Evolutionary conservation across 2,113 vertebrate species (phyloP).

Genomic region (Prietella phreatophila): DNA sequence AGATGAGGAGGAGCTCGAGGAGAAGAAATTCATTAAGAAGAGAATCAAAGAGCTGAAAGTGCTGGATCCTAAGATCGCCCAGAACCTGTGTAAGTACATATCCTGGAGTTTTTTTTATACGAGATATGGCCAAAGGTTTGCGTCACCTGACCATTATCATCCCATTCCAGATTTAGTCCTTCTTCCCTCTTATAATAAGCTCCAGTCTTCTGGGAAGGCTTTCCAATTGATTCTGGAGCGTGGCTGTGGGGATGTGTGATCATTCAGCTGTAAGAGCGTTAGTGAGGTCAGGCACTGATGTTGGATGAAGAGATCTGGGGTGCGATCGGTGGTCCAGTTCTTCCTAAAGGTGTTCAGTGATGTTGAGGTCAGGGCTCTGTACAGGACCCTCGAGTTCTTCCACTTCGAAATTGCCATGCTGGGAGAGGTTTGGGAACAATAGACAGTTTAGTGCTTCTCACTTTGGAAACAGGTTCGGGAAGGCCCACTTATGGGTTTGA

Average conservation of each 20-base stretch:
- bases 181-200: not conserved
- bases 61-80: constrained; percentile 92
- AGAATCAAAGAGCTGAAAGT: constrained; percentile 95
- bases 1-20: constrained; percentile 83
- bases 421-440: no score
- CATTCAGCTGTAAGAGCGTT: not conserved
- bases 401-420: no score
- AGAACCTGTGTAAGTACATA: constrained; percentile 92
- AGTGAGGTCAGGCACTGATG: not conserved
- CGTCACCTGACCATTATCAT: not conserved
- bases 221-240: not conserved
- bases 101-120: not conserved
- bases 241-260: not conserved
- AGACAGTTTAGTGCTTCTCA: not conserved
- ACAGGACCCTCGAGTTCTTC: no score
- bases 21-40: constrained; percentile 88
- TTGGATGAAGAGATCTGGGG: not conserved
- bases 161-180: not conserved
- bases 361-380: not conserved
- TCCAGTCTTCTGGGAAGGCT: not conserved
- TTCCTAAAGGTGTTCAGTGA: not conserved
- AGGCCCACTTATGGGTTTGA: not conserved
- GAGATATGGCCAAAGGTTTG: not conserved
- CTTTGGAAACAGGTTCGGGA: not conserved
- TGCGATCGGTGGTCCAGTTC: not conserved